Evolutionary conservation across 2,888 invertebrate genomes (phyloP).

Genomic region (Drosophila robusta): DNA sequence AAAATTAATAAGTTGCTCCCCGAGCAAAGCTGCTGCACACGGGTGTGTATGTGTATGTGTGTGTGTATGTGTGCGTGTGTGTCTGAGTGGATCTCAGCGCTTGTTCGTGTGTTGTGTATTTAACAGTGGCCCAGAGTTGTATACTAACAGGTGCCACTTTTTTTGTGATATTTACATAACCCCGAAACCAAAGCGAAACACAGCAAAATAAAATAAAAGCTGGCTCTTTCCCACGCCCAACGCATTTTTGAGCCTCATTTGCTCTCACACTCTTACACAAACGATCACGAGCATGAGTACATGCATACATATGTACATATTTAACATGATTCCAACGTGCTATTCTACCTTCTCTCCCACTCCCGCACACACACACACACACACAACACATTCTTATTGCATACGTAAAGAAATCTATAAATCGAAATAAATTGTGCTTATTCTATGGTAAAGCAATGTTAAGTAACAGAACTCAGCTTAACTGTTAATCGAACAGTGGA

Average conservation of each 20-base stretch:
- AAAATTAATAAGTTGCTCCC: background rate
- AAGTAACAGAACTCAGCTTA: constrained; percentile 27
- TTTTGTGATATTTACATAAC: constrained; percentile 43
- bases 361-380: constrained; percentile 18
- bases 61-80: background rate
- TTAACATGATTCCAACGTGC: background rate
- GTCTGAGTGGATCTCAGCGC: too few species aligned
- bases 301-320: background rate
- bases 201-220: background rate
- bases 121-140: constrained; percentile 27
- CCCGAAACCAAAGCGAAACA: constrained; percentile 6
- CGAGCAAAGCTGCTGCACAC: background rate
- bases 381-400: constrained; percentile 6
- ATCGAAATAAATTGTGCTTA: constrained; percentile 35
- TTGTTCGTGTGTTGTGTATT: constrained; percentile 26
- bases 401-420: constrained; percentile 32
- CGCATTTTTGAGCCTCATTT: constrained; percentile 3
- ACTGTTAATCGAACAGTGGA: constrained; percentile 32
- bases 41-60: background rate
- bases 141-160: constrained; percentile 34
- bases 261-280: background rate
- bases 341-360: background rate
- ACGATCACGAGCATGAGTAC: background rate
- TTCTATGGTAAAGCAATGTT: constrained; percentile 45
- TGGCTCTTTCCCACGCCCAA: constrained; percentile 1